Conservation (phyloP, 1,140 invertebrate species). For the Drosophila littoralis region DNA sequence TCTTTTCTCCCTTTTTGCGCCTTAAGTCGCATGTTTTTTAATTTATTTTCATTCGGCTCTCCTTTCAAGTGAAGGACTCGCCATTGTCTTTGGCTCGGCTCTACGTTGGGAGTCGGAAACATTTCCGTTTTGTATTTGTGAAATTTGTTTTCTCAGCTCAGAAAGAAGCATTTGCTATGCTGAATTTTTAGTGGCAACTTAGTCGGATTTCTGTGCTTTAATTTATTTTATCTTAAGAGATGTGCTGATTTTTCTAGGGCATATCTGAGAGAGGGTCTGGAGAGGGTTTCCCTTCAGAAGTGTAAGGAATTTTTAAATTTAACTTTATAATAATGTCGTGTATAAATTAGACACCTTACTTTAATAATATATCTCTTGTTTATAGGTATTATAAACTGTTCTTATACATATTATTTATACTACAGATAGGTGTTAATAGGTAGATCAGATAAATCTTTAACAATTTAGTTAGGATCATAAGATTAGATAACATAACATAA, state of each 20-base stretch:
- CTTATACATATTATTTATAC: too few species aligned
- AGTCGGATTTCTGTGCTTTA: constrained; percentile 7
- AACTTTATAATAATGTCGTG: neutral
- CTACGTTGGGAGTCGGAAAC: constrained; percentile 43
- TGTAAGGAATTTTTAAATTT: neutral
- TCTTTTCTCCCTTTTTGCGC: constrained; percentile 43
- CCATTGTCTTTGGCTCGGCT: constrained; percentile 25
- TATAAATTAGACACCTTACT: too few species aligned
- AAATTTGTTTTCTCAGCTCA: constrained; percentile 57
- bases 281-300: neutral
- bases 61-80: constrained; percentile 11
- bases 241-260: neutral
- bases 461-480: too few species aligned
- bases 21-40: constrained; percentile 76
- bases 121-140: constrained; percentile 77
- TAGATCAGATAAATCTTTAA: too few species aligned
- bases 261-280: neutral
- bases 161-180: constrained; percentile 43
- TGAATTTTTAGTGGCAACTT: constrained; percentile 39
- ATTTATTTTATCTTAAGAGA: constrained; percentile 8
- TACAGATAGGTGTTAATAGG: too few species aligned
- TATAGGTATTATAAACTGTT: too few species aligned
- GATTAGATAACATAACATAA: too few species aligned
- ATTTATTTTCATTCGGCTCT: constrained; percentile 59
- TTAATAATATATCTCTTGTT: too few species aligned